Base-by-base conservation (phyloP, 2,888 invertebrate genomes). In the Stenodema calcarata region DNA sequence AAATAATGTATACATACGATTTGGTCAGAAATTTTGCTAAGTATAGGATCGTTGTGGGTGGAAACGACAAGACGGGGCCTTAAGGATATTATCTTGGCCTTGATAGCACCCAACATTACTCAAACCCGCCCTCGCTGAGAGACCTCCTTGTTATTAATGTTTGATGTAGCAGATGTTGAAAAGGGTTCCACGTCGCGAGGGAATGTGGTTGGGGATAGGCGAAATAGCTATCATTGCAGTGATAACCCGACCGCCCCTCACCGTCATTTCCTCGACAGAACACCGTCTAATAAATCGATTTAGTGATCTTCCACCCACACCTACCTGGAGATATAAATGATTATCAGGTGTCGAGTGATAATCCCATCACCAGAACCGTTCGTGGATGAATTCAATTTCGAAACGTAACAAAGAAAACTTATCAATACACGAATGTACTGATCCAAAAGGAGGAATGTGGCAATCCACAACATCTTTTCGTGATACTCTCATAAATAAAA, bases 151-250 rank as follows among this genome's bases (percentile, higher is more conserved):
- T 78, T 78, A 78, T 78, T 78, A 78, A 78, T 78, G 78, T 44
- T 78, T 41, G 44, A 44, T 78, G 78, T 78, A 78, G 44, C 78
- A 78, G 78, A 78, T 78, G 78, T 44, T 78, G 44, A 78, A 78
- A 78, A 78, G 78, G 78, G 78, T 73, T 30, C 30, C n/a, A 76
- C 35, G 35, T 35, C 23, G 78, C 18, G 47, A 42, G 42, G 62
- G 23, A 62, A 62, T 30, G 73, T 30, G 35, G 73, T 41, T 35
- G 30, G 35, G 30, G 35, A 73, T n/a, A 73, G 73, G 73, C 73
- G 73, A 73, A 73, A 35, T n/a, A 41, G 73, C 30, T 73, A 41
- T 35, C 73, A 73, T 35, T 73, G 73, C 35, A 11, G 73, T 73
- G 73, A 73, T 73, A 73, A 73, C 73, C 41, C 62, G 12, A n/a